phyloP scores from a whole-genome alignment of 2,888 invertebrate species.

The Erynnis tages region DNA sequence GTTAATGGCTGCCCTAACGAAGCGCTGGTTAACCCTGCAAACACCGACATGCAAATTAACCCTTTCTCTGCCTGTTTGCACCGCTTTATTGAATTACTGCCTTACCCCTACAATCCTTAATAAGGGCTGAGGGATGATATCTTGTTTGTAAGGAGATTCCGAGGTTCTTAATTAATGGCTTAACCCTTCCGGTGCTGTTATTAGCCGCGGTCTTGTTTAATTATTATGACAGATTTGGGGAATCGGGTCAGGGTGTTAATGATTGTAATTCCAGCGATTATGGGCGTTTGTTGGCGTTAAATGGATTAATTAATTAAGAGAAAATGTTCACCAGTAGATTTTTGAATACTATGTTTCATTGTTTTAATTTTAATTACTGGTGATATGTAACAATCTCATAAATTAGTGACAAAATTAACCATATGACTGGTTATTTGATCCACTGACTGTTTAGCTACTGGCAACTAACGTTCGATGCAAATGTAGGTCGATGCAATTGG shows the following conservation, averaged over 20 bases:
- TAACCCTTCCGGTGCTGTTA: constrained; percentile 62
- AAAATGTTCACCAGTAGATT: neutral
- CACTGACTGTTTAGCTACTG: too few species aligned
- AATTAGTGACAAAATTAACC: too few species aligned
- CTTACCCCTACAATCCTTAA: constrained; percentile 44
- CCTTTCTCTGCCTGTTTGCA: constrained; percentile 75
- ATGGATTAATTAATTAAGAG: neutral
- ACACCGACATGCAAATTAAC: constrained; percentile 79
- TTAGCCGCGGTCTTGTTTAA: constrained; percentile 63
- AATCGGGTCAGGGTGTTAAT: constrained; percentile 46
- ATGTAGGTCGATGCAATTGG: too few species aligned
- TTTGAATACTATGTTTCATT: too few species aligned
- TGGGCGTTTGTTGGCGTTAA: neutral
- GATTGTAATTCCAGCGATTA: neutral
- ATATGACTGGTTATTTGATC: too few species aligned
- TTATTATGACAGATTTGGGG: constrained; percentile 55
- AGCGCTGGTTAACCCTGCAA: constrained; percentile 76
- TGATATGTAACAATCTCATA: too few species aligned
- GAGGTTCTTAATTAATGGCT: constrained; percentile 70
- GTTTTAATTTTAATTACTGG: too few species aligned
- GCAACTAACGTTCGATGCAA: too few species aligned
- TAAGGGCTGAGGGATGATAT: constrained; percentile 74
- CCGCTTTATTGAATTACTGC: constrained; percentile 75
- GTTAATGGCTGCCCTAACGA: constrained; percentile 79
- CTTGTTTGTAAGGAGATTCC: constrained; percentile 72